Conservation (phyloP, 2,113 vertebrate species). For the Barnardius zonarius region DNA sequence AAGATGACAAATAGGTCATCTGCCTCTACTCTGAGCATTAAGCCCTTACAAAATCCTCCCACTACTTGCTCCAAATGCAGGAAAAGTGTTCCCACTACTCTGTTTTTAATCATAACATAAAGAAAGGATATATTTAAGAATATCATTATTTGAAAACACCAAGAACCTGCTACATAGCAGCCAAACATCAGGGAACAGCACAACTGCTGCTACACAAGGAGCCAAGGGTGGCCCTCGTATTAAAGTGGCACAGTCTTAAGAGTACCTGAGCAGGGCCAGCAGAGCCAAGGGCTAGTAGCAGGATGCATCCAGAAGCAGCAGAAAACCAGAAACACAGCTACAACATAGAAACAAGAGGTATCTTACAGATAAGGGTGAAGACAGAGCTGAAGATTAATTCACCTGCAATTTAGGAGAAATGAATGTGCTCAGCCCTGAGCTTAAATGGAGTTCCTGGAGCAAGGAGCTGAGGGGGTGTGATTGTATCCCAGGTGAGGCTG, state of each 20-base stretch:
- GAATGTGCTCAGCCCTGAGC: rapidly evolving
- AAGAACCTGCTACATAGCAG: not conserved
- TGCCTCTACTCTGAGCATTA: not conserved
- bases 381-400: rapidly evolving
- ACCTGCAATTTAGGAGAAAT: rapidly evolving
- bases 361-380: rapidly evolving
- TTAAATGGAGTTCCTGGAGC: not conserved
- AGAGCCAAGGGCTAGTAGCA: not conserved
- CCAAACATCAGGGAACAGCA: not conserved
- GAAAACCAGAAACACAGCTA: rapidly evolving
- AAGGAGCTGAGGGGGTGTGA: not conserved
- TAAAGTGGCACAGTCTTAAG: rapidly evolving
- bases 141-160: rapidly evolving
- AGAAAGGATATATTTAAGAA: rapidly evolving
- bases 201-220: rapidly evolving
- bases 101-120: rapidly evolving
- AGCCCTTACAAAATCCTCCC: not conserved
- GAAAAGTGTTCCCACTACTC: rapidly evolving
- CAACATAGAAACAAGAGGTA: rapidly evolving
- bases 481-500: not conserved
- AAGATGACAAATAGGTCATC: not conserved
- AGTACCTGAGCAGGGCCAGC: not conserved
- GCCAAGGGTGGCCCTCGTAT: rapidly evolving
- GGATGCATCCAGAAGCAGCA: not conserved
- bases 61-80: not conserved